Conservation (phyloP, 2,888 invertebrate species). For the Hermaeophaga mercurialis region DNA sequence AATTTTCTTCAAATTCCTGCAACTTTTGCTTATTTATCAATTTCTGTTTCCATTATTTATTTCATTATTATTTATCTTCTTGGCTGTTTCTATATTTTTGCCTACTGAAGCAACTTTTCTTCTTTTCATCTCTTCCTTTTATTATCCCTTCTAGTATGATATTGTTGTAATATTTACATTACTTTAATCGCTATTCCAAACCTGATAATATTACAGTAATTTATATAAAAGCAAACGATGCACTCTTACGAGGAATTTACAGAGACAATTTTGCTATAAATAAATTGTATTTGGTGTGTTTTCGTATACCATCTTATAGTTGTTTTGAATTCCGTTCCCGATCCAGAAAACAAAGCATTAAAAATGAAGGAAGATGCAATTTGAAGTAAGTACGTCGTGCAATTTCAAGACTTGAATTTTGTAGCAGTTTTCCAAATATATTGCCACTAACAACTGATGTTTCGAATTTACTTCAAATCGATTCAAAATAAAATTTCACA, state of each 20-base stretch:
- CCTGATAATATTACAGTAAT: no score
- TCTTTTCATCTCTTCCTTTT: no score
- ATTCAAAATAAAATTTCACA: neutral
- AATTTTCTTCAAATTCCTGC: no score
- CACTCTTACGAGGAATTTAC: constrained; percentile 5
- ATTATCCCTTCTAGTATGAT: no score
- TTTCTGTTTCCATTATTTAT: no score
- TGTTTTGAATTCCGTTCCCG: constrained; percentile 16
- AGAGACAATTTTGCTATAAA: constrained; percentile 7
- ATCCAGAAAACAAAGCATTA: constrained; percentile 21
- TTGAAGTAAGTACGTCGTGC: constrained; percentile 16
- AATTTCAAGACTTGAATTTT: constrained; percentile 21
- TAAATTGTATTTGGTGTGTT: constrained; percentile 4
- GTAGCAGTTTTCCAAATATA: neutral
- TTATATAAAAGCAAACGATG: no score
- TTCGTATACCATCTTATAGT: neutral
- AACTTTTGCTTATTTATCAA: no score
- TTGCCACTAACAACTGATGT: neutral
- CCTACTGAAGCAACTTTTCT: no score
- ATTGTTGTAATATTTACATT: no score
- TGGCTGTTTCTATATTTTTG: no score
- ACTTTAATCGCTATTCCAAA: no score
- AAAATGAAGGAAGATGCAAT: constrained; percentile 21
- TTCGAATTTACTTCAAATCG: neutral
- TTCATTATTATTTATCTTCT: no score